Conservation (phyloP, 2,113 vertebrate species). For the Formicarius rufipectus region DNA sequence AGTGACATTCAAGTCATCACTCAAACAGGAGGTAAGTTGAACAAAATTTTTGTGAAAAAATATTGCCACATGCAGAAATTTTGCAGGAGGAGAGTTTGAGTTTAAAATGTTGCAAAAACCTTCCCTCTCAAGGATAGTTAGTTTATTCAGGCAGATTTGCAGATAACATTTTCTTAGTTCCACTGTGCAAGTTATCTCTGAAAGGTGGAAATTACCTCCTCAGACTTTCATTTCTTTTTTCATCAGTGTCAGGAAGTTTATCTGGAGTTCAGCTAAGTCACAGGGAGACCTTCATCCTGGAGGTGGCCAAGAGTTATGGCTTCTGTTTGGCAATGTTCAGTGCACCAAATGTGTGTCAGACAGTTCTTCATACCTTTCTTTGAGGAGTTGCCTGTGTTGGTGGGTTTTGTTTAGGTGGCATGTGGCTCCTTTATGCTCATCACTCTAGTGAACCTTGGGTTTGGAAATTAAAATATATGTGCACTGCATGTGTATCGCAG, state of each 20-base stretch:
- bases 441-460: background rate
- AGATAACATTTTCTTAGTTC: background rate
- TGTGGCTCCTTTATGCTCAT: background rate
- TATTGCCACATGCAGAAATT: background rate
- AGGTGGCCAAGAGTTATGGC: accelerated
- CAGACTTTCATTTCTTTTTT: background rate
- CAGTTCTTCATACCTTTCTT: background rate
- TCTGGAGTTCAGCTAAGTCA: background rate
- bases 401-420: accelerated
- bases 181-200: background rate
- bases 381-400: background rate
- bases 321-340: background rate
- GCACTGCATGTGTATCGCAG: background rate
- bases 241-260: background rate
- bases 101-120: background rate
- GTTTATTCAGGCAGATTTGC: background rate
- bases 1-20: constrained; percentile 97
- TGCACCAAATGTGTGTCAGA: background rate
- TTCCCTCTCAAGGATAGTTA: background rate
- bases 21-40: constrained; percentile 92
- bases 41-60: background rate
- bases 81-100: background rate
- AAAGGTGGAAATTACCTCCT: background rate
- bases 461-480: background rate
- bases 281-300: background rate